Base-by-base conservation (phyloP, 2,113 vertebrate species). In the Tetraodon nigroviridis region DNA sequence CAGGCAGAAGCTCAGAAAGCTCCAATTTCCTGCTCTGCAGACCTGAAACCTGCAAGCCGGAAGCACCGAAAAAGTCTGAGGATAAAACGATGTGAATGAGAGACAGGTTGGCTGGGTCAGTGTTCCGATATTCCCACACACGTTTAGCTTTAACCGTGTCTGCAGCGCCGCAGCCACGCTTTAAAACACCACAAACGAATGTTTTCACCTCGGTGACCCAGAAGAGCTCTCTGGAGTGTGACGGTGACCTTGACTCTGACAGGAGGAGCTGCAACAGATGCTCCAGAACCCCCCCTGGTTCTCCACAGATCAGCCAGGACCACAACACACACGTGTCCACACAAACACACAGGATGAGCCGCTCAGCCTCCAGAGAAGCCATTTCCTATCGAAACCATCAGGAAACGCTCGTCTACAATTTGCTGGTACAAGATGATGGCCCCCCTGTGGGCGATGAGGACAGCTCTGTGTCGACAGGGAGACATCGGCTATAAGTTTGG, bases 171-270 rank as follows among this genome's bases (percentile, higher is more conserved):
- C 18, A 1, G 41, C 24, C 16, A 54, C 15, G 46, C 48, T 47
- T 55, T 8, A 63, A 42, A 63, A 44, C 58, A 46, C 56, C 61
- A 3, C 0, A 16, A 51, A 48, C 49, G n/a, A 15, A 49, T 10
- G 0, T 18, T 19, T 72, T 40, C 27, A 52, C 58, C 56, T 56
- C 24, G 4, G 41, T 13, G 42, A 63, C 32, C 57, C 51, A 0
- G 68, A 54, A 68, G 67, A 68, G 14, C 51, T 27, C 24, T 4
- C 24, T 5, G 24, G 24, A 27, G 24, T 27, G 24, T 13, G 41
- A 45, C 17, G 16, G 21, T 59, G 69, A 75, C 80, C 61, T 61
- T 44, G 65, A 7, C 1, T 7, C 41, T 54, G 74, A 70, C 65
- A 61, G 71, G 54, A 56, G 52, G 52, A 0, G 37, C 17, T 0